Percentiles rank a stretch among this genome's conserved stretches.
Evolutionary conservation across 2,888 invertebrate species (phyloP).

Genomic region (Mylabris sibirica): DNA sequence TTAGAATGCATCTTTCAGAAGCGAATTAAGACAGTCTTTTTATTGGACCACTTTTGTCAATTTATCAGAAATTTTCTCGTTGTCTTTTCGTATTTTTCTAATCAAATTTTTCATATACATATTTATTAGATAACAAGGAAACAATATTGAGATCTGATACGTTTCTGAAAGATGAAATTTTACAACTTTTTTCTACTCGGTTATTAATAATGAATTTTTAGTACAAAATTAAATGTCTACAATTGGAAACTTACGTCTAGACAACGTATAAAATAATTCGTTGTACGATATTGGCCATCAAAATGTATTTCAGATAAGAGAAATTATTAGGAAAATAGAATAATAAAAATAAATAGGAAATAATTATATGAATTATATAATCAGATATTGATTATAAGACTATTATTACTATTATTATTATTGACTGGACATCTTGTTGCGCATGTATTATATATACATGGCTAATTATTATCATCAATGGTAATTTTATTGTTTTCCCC

Average conservation of each 20-base stretch:
- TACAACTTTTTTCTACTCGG: conserved; percentile 17
- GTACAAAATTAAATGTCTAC: conserved; percentile 19
- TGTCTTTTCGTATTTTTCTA: neutral
- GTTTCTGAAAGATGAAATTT: conserved; percentile 25
- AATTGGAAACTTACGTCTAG: conserved; percentile 25
- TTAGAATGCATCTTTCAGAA: conserved; percentile 23
- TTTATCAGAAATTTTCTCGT: neutral
- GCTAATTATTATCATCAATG: neutral
- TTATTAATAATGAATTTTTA: no score
- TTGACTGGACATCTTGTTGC: neutral
- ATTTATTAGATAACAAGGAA: neutral
- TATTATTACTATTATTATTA: conserved; percentile 1
- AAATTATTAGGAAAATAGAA: neutral
- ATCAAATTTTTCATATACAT: neutral
- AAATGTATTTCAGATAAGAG: neutral
- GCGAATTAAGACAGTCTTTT: conserved; percentile 39
- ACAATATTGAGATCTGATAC: conserved; percentile 7
- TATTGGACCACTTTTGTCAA: conserved; percentile 21
- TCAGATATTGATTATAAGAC: neutral
- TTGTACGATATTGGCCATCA: conserved; percentile 49
- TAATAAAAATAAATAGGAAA: neutral
- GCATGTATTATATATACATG: neutral
- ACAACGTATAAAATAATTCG: conserved; percentile 43
- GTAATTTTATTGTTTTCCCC: neutral
- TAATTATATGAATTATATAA: neutral